Evolutionary conservation across 2,113 vertebrate genomes (phyloP), one percentile per base, ranked within the genome.

Genomic region (Terrapene triunguis): DNA sequence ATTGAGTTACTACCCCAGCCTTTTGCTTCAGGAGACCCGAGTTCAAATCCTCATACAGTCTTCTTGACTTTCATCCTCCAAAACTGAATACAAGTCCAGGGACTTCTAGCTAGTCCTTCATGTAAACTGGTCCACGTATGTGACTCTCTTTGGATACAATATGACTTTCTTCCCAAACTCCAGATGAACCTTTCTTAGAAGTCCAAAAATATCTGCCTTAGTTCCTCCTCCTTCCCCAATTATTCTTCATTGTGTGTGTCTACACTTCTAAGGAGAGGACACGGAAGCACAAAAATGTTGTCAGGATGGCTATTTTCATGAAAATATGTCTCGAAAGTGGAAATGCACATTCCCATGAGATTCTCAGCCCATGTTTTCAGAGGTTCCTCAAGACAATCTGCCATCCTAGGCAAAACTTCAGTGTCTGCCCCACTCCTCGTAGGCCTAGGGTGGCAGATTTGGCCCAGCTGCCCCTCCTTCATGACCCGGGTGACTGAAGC

Each of bases 311-410:
- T 55, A 53, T 35, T 35, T 32, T 89, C 79, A 51, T n/a, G 21
- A 54, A 29, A 82, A 35, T 69, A 69, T 19, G n/a, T 19, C 54
- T 55, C 25, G 32, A 51, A 90, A 62, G 57, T 50, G 54, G 88
- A 84, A 90, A 92, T 48, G 32, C 51, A 22, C 42, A 35, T 81
- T 80, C 69, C 82, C 47, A 0, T 35, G 65, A 80, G 53, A 25
- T 6, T 57, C 19, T 5, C 0, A 0, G 35, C 65, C 65, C 65
- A 65, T 35, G 21, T 69, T 69, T 38, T n/a, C 14, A 21, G 65
- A 69, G 35, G 65, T 17, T 69, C 35, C 65, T 69, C 32, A 35
- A 69, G 35, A 69, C 17, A 9, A 21, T 69, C 17, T 69, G 65
- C 35, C 35, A 38, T 32, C 3, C 14, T 17, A n/a, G 62, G 27